Base-by-base conservation (phyloP, 1,140 invertebrate genomes). In the Neodiprion fabricii region DNA sequence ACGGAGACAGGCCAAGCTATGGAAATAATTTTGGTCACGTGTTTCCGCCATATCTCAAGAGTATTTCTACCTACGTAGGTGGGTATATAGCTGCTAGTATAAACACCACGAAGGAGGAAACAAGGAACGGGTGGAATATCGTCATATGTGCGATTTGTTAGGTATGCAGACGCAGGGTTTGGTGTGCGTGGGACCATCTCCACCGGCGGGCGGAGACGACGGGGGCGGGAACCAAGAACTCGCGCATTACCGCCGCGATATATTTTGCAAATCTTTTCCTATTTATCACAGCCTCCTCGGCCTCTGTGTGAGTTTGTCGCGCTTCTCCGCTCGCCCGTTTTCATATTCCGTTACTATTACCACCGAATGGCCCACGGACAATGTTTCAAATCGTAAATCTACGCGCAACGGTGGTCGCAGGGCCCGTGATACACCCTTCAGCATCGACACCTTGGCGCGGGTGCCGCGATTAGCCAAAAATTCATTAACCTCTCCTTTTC, bases 261-360 rank as follows among this genome's bases (percentile, higher is more conserved):
- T 80, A 80, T 83, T 80, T 80, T 80, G 78, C 78, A 81, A 83
- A 83, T 83, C 79, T 80, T 83, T 80, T 68, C 76, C 82, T 83
- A 81, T 83, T 81, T 81, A 83, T 83, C 82, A 83, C 76, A 69
- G 71, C 28, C 53, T 68, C 67, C 17, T 66, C 21, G 12, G n/a
- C 28, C 48, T 49, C 65, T 53, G 23, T 40, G 53, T 61, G 3
- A 12, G 53, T 61, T 12, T 61, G 28, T 61, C 53, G 53, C n/a
- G 11, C n/a, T 17, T 61, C 53, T 17, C 11, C n/a, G 53, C n/a
- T 61, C 53, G n/a, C 11, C 78, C 72, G 76, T 80, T 79, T 76
- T 77, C 74, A 76, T 77, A 75, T 75, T 75, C 74, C 73, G 73
- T 74, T 74, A 78, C 75, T 80, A 76, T 79, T 77, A 74, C 74